Percentiles rank a stretch among this genome's conserved stretches.
Evolutionary conservation across 2,113 vertebrate genomes (phyloP).

Genomic region (Apistogramma diplotaenia): DNA sequence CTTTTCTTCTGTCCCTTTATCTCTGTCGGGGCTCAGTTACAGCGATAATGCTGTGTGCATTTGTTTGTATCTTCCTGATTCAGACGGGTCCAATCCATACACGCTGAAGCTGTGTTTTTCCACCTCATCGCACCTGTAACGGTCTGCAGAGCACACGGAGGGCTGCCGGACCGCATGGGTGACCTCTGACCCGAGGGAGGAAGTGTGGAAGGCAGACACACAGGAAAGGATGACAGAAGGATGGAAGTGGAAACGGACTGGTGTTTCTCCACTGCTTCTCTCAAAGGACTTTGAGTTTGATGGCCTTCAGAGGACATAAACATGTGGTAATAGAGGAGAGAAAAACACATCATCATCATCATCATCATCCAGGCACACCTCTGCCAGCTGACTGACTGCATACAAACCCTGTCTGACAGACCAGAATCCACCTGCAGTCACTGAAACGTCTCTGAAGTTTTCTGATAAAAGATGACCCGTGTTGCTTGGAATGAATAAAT

Average conservation of each 20-base stretch:
- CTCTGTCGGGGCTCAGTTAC: background rate
- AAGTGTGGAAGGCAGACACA: background rate
- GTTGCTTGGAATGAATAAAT: background rate
- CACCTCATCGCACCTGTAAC: conserved; percentile 94
- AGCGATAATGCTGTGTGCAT: too few relatives aligned
- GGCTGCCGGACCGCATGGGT: background rate
- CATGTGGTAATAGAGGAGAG: background rate
- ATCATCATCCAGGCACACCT: background rate
- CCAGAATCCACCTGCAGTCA: background rate
- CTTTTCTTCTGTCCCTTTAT: background rate
- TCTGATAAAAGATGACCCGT: background rate
- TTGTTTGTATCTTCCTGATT: conserved; percentile 28
- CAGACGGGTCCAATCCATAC: conserved; percentile 98
- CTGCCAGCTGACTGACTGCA: too few relatives aligned
- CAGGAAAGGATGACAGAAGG: background rate
- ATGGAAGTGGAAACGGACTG: background rate
- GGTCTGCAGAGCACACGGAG: background rate
- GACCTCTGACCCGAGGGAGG: conserved; percentile 8
- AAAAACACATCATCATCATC: background rate
- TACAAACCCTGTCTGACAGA: too few relatives aligned
- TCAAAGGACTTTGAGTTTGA: background rate
- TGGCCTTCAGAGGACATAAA: background rate
- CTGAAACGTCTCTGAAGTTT: background rate
- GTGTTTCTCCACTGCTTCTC: background rate
- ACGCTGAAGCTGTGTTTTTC: conserved; percentile 99